A percentile compares a stretch with the other conserved stretches of the same genome.
Evolutionary conservation across 2,888 invertebrate species (phyloP).

Genomic region (Eilema depressum): DNA sequence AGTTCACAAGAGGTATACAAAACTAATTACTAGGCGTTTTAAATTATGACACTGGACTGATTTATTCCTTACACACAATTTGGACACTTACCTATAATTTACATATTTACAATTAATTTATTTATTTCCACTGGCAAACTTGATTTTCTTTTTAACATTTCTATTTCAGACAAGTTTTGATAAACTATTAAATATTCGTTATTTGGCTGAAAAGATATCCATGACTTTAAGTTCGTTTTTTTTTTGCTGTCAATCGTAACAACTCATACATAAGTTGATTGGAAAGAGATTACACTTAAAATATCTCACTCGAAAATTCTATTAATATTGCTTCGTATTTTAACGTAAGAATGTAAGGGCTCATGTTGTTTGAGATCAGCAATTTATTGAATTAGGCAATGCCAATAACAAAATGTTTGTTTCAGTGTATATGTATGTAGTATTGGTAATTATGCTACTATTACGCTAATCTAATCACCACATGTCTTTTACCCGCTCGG

Average conservation of each 20-base stretch:
- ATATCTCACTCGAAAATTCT: background rate
- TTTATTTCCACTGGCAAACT: constrained; percentile 23
- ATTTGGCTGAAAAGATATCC: background rate
- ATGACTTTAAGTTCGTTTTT: background rate
- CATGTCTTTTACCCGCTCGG: constrained; percentile 86
- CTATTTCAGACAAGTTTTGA: constrained; percentile 3
- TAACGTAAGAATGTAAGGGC: background rate
- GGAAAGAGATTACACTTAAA: background rate
- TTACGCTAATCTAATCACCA: constrained; percentile 73
- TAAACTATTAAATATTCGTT: background rate
- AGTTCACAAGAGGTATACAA: constrained; percentile 46
- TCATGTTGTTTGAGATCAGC: constrained; percentile 47
- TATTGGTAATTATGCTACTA: constrained; percentile 46
- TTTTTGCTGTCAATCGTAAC: background rate
- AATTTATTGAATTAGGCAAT: constrained; percentile 33
- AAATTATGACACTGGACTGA: constrained; percentile 82
- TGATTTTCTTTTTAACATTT: background rate
- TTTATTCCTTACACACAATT: constrained; percentile 58
- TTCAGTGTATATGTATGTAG: constrained; percentile 22
- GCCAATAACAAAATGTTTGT: constrained; percentile 38
- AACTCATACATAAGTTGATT: background rate
- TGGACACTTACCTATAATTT: constrained; percentile 56
- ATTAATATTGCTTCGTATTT: constrained; percentile 3
- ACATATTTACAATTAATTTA: constrained; percentile 77
- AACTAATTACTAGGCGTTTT: constrained; percentile 50